Evolutionary conservation across 1,140 invertebrate species (phyloP).

Genomic region (Drosophila ercepeae): DNA sequence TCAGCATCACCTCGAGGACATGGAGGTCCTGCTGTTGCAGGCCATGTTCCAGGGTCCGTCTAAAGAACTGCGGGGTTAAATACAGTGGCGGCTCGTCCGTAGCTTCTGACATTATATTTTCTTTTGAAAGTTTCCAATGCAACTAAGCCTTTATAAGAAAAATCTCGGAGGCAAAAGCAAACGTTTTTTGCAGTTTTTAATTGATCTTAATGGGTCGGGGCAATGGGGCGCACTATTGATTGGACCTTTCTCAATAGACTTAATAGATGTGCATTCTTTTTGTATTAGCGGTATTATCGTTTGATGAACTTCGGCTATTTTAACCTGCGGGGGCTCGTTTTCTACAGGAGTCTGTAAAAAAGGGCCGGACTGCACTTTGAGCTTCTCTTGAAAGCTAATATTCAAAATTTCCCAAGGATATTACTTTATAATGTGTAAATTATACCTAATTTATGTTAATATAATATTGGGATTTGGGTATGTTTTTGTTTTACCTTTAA

Average conservation of each 20-base stretch:
- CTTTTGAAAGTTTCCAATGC: conserved; percentile 14
- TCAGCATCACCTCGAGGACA: conserved; percentile 60
- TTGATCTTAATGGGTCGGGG: conserved; percentile 59
- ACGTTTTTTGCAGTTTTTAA: conserved; percentile 26
- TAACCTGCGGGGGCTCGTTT: not conserved
- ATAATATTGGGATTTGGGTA: not conserved
- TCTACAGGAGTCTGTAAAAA: not conserved
- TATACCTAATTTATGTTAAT: not conserved
- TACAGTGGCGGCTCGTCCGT: conserved; percentile 55
- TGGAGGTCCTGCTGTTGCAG: conserved; percentile 62
- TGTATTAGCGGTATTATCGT: conserved; percentile 50
- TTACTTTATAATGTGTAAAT: not conserved
- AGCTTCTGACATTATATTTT: conserved; percentile 49
- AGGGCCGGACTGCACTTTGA: not conserved
- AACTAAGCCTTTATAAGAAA: conserved; percentile 48
- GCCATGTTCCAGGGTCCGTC: conserved; percentile 58
- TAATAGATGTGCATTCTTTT: conserved; percentile 55
- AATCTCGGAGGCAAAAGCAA: conserved; percentile 29
- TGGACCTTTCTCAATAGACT: conserved; percentile 52
- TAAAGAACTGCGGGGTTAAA: conserved; percentile 65
- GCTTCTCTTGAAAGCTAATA: not conserved
- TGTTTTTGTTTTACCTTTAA: not conserved
- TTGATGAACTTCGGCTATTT: conserved; percentile 32
- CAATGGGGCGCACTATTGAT: conserved; percentile 17
- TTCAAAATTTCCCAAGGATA: not conserved